Evolutionary conservation across 2,797 vertebrate species (phyloP), one percentile per base, ranked within the genome.

Genomic region (Sebastes reedi): DNA sequence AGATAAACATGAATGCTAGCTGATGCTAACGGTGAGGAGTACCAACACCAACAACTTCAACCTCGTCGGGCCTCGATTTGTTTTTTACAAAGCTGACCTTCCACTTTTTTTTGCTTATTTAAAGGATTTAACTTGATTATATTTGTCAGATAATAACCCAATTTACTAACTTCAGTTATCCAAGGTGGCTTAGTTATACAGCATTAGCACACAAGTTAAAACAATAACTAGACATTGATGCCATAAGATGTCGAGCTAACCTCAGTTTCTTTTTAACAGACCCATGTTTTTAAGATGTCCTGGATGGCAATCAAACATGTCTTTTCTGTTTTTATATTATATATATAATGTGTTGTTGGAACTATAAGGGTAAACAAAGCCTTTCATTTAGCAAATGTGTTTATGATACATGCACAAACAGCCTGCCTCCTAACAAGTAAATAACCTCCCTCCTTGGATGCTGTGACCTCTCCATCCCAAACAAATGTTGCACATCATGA

Each of bases 1-100:
- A 80, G 70, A 86, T 89, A 91, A 88, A 91, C 87, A 88, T 24
- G 6, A 12, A 39, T 81, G 88, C 73, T 88, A 85, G 87, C 91
- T 79, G 73, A 85, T 89, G 93, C 89, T 94, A 93, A 87, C 77
- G 62, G 72, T 36, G 6, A 24, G 0, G 52, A 81, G 18, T 8
- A 78, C 66, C 13, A 67, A 74, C 8, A 78, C 66, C 13, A 67
- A 74, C 85, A 88, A 89, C 67, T 86, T 81, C 13, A 71, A 58
- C 61, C 55, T 20, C 16, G 29, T 55, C 55, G 34, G 84, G 80
- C 87, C 83, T 82, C 46, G 25, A 10, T 86, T 36, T 85, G 73
- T 85, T 86, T 83, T 46, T 76, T 67, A 68, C 32, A 54, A 68
- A 70, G 25, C 67, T 74, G 56, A 75, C 30, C 59, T 60, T 80